Evolutionary conservation across 1,140 invertebrate genomes (phyloP), one percentile per base, ranked within the genome.

Genomic region (Drosophila nebulosa): DNA sequence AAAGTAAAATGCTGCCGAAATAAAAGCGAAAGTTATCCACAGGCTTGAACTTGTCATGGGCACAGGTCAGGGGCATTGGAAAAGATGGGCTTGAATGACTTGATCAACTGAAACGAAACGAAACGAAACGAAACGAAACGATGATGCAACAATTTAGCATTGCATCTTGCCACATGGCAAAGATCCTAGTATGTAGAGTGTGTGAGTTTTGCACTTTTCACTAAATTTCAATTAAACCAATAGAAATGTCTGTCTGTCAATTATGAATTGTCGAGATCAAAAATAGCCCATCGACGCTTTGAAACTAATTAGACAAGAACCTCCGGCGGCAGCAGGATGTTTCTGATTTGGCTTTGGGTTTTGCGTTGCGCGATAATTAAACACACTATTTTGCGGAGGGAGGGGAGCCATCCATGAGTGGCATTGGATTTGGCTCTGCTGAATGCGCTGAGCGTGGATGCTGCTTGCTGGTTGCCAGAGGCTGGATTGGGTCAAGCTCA

Each of bases 401-500:
- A 30, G 27, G 27, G 27, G 7, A 30, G 7, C 27, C 27, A 30
- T 30, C 18, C 63, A 21, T 42, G 60, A n/a, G 51, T 39, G 46
- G 18, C 46, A 46, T 50, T 53, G 42, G 32, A 35, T 30, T 64
- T 21, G 51, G 30, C 18, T 42, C 22, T 60, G 24, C 14, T 42
- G 46, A 57, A 51, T 3, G 26, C n/a, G n/a, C n/a, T n/a, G n/a
- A n/a, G n/a, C n/a, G 22, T 51, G 27, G n/a, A 53, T 52, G 52
- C 32, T 46, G 50, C 3, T 63, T 52, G 22, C 46, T 12, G 42
- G 52, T 46, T 51, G 27, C 14, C 2, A 56, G 58, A 36, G 36
- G 32, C 58, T 56, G 46, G 39, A 78, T 86, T 86, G 74, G 81
- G 81, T 85, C 81, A 85, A 85, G 81, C 83, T 66, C 81, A 85